phyloP scores from a whole-genome alignment of 2,797 vertebrate species.

The Emydoidea blandingii region DNA sequence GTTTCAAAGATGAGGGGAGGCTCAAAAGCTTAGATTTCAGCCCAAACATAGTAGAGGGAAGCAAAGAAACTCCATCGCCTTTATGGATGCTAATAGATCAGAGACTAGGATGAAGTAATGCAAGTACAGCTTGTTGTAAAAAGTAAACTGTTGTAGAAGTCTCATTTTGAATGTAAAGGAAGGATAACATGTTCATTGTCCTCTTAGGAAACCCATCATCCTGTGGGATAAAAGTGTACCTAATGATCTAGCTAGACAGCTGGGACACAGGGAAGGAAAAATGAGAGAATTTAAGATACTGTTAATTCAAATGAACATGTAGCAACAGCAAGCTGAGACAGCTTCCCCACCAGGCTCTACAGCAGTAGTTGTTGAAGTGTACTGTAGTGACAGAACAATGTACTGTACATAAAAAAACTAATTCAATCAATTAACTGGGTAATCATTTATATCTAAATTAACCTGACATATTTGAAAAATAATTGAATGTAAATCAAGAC shows the following conservation, averaged over 20 bases:
- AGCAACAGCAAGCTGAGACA: neutral
- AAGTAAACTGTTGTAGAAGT: accelerated
- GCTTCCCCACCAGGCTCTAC: neutral
- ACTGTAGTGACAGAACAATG: neutral
- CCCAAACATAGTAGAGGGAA: neutral
- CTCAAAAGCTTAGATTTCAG: neutral
- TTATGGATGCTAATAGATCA: neutral
- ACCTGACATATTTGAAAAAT: conserved; percentile 3
- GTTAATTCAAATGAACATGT: neutral
- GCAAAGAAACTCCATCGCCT: neutral
- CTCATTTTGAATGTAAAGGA: neutral
- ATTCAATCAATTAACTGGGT: neutral
- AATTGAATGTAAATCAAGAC: conserved; percentile 59
- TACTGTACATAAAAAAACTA: neutral
- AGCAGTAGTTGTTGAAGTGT: neutral
- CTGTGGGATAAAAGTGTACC: neutral
- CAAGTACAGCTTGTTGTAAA: accelerated
- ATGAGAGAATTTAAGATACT: neutral
- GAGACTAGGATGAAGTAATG: neutral
- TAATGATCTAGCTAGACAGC: neutral
- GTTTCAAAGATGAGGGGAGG: neutral
- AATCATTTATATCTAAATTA: conserved; percentile 3
- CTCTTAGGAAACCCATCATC: neutral
- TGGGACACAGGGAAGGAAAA: neutral
- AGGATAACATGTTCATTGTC: neutral